A percentile compares a stretch with the other conserved stretches of the same genome.
Evolutionary conservation across 1,140 invertebrate genomes (phyloP).

Genomic region (Ridgeia piscesae): DNA sequence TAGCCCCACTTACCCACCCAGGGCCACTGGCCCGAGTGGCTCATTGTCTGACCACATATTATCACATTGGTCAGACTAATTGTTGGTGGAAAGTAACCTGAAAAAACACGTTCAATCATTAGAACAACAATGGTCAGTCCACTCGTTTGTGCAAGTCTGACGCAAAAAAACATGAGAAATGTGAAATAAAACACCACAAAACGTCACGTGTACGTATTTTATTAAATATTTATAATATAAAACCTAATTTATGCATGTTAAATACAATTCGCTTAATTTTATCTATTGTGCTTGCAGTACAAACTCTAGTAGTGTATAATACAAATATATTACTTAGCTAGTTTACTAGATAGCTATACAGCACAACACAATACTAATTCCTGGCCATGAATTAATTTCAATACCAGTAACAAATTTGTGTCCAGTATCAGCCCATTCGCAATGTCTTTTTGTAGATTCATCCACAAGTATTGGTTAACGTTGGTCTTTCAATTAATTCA

Average conservation of each 20-base stretch:
- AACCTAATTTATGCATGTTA: background rate
- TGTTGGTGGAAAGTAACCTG: too few relatives aligned
- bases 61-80: too few relatives aligned
- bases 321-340: conserved; percentile 1
- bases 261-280: background rate
- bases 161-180: background rate
- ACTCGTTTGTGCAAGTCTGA: background rate
- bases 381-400: background rate
- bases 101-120: too few relatives aligned
- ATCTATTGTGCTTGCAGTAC: background rate
- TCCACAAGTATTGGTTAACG: background rate
- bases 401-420: background rate
- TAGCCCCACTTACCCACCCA: too few relatives aligned
- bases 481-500: background rate
- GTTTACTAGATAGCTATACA: background rate
- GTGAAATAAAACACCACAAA: background rate
- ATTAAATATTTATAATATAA: background rate
- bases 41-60: too few relatives aligned
- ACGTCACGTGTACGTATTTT: background rate
- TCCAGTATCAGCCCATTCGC: background rate
- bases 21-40: too few relatives aligned
- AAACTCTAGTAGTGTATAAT: background rate
- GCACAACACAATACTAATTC: background rate
- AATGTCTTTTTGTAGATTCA: background rate
- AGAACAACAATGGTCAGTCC: too few relatives aligned